Evolutionary conservation across 2,113 vertebrate species (phyloP), one percentile per base, ranked within the genome.

Genomic region (Bubalus kerabau): DNA sequence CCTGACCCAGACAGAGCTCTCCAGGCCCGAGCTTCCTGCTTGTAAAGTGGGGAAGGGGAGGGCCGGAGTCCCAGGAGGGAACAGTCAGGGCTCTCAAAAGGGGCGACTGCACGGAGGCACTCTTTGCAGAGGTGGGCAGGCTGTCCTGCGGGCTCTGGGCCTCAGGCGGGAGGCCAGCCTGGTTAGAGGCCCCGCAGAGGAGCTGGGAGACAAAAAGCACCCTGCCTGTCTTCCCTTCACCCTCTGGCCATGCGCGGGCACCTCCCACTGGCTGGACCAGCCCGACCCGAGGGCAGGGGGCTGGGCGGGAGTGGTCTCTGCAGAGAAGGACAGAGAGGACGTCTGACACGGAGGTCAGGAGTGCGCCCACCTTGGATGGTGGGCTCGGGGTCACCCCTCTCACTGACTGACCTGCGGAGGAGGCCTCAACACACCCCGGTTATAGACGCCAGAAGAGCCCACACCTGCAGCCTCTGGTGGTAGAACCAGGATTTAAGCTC

Each of bases 141-240:
- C 67, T 12, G 6, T 24, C 17, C 52, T 10, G 1, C 4, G 2
- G 48, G 64, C 30, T 54, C 40, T 23, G 21, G 84, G 26, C 67
- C 82, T 60, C 57, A 0, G 36, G 17, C 2, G 26, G 60, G 48
- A 52, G 26, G 21, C 43, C 60, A 60, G 83, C 87, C 13, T 0
- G 2, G 76, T 46, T 6, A 28, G 30, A 64, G 40, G 14, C 40
- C 23, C 17, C 76, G 24, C 7, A 46, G 59, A 84, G 28, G 36
- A 57, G 26, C 81, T 5, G 9, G 28, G 50, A 32, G 60, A n/a
- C 16, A 13, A 0, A 54, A 0, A n/a, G 6, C 19, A 23, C 23
- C 74, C 46, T 2, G 9, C 5, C 26, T 15, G 67, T 23, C 50
- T n/a, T 28, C 26, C 32, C 40, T 9, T 14, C 0, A 0, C 28